Evolutionary conservation across 64 coral and sea anemone species (phyloP).

Genomic region (Stichodactyla mertensii): DNA sequence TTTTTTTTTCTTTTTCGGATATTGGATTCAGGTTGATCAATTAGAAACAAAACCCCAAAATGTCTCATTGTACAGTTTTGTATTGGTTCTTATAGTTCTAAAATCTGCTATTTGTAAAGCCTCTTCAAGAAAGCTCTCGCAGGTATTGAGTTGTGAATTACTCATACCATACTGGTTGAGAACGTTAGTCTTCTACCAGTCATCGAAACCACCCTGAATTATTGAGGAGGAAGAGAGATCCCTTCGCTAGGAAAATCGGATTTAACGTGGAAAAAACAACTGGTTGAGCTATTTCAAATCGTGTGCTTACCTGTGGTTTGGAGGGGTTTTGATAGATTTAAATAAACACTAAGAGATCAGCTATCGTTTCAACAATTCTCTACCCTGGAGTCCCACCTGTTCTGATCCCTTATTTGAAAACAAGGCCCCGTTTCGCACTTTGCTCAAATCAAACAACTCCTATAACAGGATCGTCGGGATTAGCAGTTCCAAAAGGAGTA

Average conservation of each 20-base stretch:
- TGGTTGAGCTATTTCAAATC: neutral
- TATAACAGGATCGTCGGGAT: conserved; percentile 16
- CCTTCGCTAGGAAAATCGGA: neutral
- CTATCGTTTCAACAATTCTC: conserved; percentile 8
- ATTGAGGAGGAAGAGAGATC: neutral
- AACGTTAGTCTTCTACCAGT: neutral
- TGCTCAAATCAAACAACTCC: conserved; percentile 23
- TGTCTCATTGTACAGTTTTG: too few species aligned
- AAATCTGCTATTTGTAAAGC: too few species aligned
- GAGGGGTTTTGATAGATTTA: conserved; percentile 20
- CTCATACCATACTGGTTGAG: neutral
- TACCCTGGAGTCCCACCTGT: conserved; percentile 3
- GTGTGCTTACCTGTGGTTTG: conserved; percentile 18
- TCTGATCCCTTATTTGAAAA: conserved; percentile 11
- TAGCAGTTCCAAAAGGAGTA: neutral
- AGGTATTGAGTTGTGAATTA: too few species aligned
- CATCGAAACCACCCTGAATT: neutral
- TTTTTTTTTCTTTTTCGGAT: too few species aligned
- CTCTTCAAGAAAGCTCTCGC: too few species aligned
- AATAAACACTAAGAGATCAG: conserved; percentile 18
- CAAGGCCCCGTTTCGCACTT: conserved; percentile 10
- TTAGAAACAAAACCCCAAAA: too few species aligned
- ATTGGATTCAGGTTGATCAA: too few species aligned
- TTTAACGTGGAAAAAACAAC: neutral
- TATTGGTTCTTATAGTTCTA: too few species aligned